Conservation (phyloP, 2,797 vertebrate species). For the Yasuhikotakia modesta region DNA sequence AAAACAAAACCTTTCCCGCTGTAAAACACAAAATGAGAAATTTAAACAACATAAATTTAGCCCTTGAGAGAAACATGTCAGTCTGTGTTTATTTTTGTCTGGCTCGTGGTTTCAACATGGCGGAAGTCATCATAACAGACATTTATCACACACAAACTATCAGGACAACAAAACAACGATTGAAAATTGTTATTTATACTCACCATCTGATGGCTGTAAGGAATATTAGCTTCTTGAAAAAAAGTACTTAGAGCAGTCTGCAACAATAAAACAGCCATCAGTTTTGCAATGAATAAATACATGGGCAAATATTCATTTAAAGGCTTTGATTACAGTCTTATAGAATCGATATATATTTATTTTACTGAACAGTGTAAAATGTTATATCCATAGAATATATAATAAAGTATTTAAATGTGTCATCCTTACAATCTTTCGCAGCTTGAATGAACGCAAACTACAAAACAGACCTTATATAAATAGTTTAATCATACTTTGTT, state of each 20-base stretch:
- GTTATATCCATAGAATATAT: too few species aligned
- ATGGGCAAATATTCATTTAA: background rate
- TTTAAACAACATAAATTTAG: background rate
- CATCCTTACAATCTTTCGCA: too few species aligned
- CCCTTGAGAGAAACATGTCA: constrained; percentile 4
- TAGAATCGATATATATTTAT: too few species aligned
- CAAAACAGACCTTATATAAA: background rate
- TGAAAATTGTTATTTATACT: constrained; percentile 69
- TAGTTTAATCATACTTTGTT: too few species aligned
- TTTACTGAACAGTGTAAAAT: too few species aligned
- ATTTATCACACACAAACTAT: constrained; percentile 29
- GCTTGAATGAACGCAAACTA: too few species aligned
- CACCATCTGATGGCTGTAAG: constrained; percentile 98
- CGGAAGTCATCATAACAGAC: constrained; percentile 46
- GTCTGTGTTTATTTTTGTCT: constrained; percentile 56
- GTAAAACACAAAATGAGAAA: background rate
- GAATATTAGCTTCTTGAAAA: constrained; percentile 98
- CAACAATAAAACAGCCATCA: background rate
- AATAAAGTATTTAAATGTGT: too few species aligned
- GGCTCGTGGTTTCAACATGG: constrained; percentile 58
- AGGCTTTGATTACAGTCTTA: background rate
- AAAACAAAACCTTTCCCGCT: background rate
- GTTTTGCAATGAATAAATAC: too few species aligned
- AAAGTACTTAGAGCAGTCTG: constrained; percentile 98
- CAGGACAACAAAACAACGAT: background rate